A percentile compares a stretch with the other conserved stretches of the same genome.
Conservation (phyloP, 2,888 invertebrate species). For the Cryptocephalus moraei region DNA sequence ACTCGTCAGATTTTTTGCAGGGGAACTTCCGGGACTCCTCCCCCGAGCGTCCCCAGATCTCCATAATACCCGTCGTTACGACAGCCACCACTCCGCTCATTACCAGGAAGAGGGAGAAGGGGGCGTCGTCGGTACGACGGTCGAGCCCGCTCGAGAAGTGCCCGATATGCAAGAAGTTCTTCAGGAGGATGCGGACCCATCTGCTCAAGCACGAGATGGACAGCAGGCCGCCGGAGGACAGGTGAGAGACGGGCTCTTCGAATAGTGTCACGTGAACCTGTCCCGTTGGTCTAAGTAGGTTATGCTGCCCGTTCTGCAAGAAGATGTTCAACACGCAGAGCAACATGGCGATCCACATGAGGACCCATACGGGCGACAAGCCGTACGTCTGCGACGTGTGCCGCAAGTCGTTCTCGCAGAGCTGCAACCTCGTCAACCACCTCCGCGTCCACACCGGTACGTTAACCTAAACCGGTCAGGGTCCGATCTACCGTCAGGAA, state of each 20-base stretch:
- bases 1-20: too few species aligned
- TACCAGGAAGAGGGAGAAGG: too few species aligned
- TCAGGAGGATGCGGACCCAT: conserved; percentile 39
- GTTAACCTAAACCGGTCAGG: too few species aligned
- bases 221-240: conserved; percentile 19
- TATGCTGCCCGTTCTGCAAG: conserved; percentile 26
- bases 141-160: conserved; percentile 35
- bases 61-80: too few species aligned
- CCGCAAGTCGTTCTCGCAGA: conserved; percentile 35
- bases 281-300: conserved; percentile 17
- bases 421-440: conserved; percentile 36
- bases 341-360: conserved; percentile 34
- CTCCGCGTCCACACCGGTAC: conserved; percentile 36
- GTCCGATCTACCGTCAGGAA: too few species aligned
- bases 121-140: conserved; percentile 19
- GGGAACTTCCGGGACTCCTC: too few species aligned
- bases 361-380: conserved; percentile 34
- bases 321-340: conserved; percentile 32
- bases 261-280: too few species aligned
- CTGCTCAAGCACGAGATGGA: conserved; percentile 34
- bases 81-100: too few species aligned
- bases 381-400: conserved; percentile 34
- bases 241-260: conserved; percentile 1
- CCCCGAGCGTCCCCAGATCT: too few species aligned
- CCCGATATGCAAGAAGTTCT: conserved; percentile 35